These are phyloP conservation scores for Sylvietta virens DNA, from an alignment of 2,113 vertebrate genomes.

Conservation along the genomic window DNA sequence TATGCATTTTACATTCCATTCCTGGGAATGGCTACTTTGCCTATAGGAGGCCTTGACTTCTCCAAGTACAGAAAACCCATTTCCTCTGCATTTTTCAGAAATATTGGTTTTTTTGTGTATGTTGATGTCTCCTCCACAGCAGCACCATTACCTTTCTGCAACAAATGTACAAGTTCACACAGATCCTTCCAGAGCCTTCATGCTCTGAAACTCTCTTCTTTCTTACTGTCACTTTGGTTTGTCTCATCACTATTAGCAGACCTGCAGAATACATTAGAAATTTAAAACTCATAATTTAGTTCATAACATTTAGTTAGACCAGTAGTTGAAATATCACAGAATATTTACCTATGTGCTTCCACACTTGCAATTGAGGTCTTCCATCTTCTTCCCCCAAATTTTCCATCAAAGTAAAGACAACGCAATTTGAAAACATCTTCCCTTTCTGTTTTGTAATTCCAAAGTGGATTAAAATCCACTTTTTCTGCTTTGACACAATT, in stretches of 20 bases:
- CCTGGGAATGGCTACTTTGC: not conserved
- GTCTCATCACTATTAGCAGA: conserved; percentile 15
- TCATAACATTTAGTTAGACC: not conserved
- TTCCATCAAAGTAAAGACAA: not conserved
- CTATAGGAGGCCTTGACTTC: not conserved
- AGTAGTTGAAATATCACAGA: not conserved
- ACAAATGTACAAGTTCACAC: conserved; percentile 16
- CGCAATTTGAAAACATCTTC: not conserved
- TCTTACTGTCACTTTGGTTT: conserved; percentile 25
- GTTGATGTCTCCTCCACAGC: not conserved
- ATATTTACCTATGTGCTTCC: conserved; percentile 24
- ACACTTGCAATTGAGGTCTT: not conserved
- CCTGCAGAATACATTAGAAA: conserved; percentile 38
- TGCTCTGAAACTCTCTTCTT: conserved; percentile 42
- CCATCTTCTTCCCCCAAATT: not conserved
- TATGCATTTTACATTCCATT: not conserved
- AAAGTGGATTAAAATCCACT: not conserved
- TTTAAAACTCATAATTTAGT: not conserved
- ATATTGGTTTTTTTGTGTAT: not conserved
- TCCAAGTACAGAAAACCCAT: not conserved
- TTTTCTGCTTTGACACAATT: not conserved
- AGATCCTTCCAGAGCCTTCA: conserved; percentile 48
- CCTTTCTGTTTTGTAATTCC: not conserved
- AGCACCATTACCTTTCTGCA: conserved; percentile 45
- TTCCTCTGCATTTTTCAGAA: not conserved